phyloP scores from a whole-genome alignment of 2,888 invertebrate genomes.

The Cryptus viduatorius region DNA sequence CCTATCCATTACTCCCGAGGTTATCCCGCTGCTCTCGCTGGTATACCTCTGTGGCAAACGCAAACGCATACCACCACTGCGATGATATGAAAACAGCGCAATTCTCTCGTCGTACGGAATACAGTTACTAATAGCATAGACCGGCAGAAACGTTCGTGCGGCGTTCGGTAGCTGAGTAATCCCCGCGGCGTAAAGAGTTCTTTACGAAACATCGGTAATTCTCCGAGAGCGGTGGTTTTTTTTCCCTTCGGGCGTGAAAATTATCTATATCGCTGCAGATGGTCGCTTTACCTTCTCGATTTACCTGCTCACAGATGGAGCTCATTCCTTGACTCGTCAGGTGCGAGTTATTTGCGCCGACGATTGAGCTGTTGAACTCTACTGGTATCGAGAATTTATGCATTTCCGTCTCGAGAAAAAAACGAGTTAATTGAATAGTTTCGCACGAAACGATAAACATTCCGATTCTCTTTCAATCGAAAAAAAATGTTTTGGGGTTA shows the following conservation, averaged over 20 bases:
- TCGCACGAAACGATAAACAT: not conserved
- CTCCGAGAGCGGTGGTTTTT: not conserved
- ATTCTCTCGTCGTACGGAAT: not conserved
- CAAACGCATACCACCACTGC: slow-evolving; percentile 8
- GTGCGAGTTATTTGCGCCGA: not conserved
- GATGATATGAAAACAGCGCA: not conserved
- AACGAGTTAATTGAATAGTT: not conserved
- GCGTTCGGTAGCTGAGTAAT: not conserved
- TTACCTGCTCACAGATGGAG: slow-evolving; percentile 54
- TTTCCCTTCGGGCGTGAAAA: not conserved
- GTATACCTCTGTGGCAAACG: not conserved
- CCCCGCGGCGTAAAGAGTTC: not conserved
- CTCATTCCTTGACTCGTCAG: slow-evolving; percentile 10
- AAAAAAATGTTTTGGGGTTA: no score
- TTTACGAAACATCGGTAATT: not conserved
- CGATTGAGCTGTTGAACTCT: not conserved
- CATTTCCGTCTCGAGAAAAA: not conserved
- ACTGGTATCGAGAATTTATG: slow-evolving; percentile 6
- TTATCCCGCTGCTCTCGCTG: not conserved
- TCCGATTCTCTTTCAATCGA: no score
- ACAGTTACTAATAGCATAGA: not conserved
- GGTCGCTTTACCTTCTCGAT: slow-evolving; percentile 46
- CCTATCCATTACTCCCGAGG: slow-evolving; percentile 29
- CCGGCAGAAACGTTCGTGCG: not conserved
- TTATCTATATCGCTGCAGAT: not conserved